Percentiles rank a stretch among this genome's conserved stretches.
Conservation (phyloP, 2,113 vertebrate species). For the Cynoglossus semilaevis region DNA sequence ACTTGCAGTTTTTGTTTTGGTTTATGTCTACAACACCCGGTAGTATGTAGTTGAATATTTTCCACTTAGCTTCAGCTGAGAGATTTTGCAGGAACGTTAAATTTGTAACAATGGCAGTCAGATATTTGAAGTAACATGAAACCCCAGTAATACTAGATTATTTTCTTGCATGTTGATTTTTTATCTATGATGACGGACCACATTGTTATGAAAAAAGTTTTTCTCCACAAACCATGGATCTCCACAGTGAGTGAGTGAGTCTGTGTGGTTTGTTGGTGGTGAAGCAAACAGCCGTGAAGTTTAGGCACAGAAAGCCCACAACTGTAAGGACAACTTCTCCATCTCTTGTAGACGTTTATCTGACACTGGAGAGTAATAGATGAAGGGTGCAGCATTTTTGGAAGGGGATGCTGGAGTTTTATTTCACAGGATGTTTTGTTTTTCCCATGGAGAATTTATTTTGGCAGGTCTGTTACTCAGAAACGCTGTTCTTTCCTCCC, state of each 20-base stretch:
- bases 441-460: conserved; percentile 67
- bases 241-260: conserved; percentile 9
- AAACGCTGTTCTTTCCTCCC: conserved; percentile 60
- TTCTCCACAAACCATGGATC: no score
- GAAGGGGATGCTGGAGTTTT: conserved; percentile 64
- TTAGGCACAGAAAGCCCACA: conserved; percentile 51
- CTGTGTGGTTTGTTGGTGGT: conserved; percentile 3
- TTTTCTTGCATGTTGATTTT: no score
- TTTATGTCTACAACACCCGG: no score
- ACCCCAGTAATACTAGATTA: no score
- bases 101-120: no score
- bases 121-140: no score
- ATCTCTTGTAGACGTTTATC: conserved; percentile 65
- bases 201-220: no score
- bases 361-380: conserved; percentile 67
- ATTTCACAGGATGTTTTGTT: conserved; percentile 73
- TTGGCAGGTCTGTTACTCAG: conserved; percentile 71
- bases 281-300: conserved; percentile 36
- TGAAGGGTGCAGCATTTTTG: conserved; percentile 68
- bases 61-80: no score
- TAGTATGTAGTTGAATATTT: no score
- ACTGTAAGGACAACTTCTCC: conserved; percentile 62
- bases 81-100: no score
- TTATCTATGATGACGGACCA: no score
- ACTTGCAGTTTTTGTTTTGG: no score